phyloP scores from a whole-genome alignment of 2,113 vertebrate genomes.

The Istiophorus platypterus region DNA sequence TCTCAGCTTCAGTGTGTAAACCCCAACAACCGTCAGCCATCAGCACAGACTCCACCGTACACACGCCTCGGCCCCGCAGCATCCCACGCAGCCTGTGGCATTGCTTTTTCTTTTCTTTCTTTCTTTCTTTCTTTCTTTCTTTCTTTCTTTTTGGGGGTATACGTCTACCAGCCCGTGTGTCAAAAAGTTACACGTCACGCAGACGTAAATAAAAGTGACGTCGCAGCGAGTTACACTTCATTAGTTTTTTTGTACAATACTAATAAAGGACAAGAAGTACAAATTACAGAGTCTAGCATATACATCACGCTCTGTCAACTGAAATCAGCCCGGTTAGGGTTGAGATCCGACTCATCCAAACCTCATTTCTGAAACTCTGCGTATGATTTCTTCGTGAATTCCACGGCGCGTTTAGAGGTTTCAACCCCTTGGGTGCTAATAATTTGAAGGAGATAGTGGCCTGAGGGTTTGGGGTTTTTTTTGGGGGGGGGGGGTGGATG shows the following conservation, averaged over 20 bases:
- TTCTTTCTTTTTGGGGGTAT: too few species aligned
- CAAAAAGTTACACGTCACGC: constrained; percentile 80
- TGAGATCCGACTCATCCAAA: constrained; percentile 87
- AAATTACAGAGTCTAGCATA: constrained; percentile 90
- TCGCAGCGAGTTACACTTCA: constrained; percentile 90
- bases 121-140: neutral
- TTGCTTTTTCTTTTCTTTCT: neutral
- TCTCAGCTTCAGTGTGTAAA: constrained; percentile 53
- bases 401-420: neutral
- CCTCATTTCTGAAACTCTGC: constrained; percentile 60
- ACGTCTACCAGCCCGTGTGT: constrained; percentile 51
- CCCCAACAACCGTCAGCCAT: constrained; percentile 18
- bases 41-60: constrained; percentile 25
- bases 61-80: constrained; percentile 32
- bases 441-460: neutral
- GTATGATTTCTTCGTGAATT: neutral
- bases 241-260: constrained; percentile 88
- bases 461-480: neutral
- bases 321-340: constrained; percentile 86
- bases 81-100: constrained; percentile 25
- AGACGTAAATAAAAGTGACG: constrained; percentile 95
- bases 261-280: constrained; percentile 94
- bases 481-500: neutral
- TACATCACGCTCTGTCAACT: constrained; percentile 91
- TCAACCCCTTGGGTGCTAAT: neutral